A percentile compares a stretch with the other conserved stretches of the same genome.
phyloP scores from a whole-genome alignment of 2,888 invertebrate species.

The Oxycera nigricornis region DNA sequence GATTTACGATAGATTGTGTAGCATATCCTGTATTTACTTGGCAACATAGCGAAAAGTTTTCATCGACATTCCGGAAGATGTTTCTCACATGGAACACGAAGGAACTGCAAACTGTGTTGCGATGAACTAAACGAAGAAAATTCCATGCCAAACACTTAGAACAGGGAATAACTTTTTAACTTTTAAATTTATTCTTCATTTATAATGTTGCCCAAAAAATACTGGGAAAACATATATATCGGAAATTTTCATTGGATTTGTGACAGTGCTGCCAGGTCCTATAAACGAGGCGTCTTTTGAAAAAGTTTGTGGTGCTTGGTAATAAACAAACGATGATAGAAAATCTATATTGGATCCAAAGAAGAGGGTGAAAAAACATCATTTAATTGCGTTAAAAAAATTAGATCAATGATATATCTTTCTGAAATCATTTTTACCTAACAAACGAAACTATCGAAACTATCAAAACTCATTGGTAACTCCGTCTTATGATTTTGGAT shows the following conservation, averaged over 20 bases:
- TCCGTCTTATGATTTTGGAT: neutral
- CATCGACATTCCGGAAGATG: neutral
- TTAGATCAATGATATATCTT: no score
- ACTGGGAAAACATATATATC: neutral
- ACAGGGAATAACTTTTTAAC: constrained; percentile 26
- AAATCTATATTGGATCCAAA: no score
- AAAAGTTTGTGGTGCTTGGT: neutral
- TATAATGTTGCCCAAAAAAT: constrained; percentile 14
- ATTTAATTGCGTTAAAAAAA: no score
- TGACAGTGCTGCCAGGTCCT: neutral
- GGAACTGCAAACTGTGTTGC: neutral
- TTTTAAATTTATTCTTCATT: constrained; percentile 29
- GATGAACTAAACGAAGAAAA: constrained; percentile 14
- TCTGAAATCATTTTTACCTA: no score
- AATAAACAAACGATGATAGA: no score
- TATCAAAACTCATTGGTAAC: neutral
- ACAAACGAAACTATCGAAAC: no score
- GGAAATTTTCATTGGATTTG: neutral
- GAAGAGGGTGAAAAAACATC: no score
- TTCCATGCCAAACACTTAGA: neutral
- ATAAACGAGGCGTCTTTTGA: no score
- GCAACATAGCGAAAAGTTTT: constrained; percentile 37
- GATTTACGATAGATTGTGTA: constrained; percentile 33
- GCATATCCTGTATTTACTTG: constrained; percentile 39
- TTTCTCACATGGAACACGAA: neutral